A percentile compares a stretch with the other conserved stretches of the same genome.
Evolutionary conservation across 2,888 invertebrate genomes (phyloP).

Genomic region (Marronus borbonicus): DNA sequence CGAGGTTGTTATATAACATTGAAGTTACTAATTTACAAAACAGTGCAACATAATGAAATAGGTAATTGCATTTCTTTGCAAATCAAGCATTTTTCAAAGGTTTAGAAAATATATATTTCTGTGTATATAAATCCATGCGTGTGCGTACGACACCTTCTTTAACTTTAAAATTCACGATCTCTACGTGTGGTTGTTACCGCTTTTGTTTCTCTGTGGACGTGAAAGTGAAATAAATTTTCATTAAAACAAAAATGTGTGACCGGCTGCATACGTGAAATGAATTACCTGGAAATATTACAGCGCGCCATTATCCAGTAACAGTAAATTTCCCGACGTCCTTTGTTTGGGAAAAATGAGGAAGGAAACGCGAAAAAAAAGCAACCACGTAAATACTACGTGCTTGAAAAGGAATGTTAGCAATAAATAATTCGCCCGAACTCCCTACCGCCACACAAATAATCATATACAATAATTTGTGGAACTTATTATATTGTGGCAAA

Average conservation of each 20-base stretch:
- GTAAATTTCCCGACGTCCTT: conserved; percentile 25
- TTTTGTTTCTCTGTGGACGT: conserved; percentile 3
- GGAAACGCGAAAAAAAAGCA: not conserved
- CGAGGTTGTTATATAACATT: too few relatives aligned
- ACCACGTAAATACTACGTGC: conserved; percentile 11
- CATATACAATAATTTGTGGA: too few relatives aligned
- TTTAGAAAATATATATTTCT: too few relatives aligned
- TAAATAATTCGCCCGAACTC: not conserved
- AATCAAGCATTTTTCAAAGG: too few relatives aligned
- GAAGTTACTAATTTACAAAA: too few relatives aligned
- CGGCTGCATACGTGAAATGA: conserved; percentile 30
- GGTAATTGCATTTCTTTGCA: too few relatives aligned
- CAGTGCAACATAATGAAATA: too few relatives aligned
- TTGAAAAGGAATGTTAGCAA: conserved; percentile 4
- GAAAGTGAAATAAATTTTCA: conserved; percentile 33
- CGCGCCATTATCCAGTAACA: conserved; percentile 34
- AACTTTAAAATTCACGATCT: not conserved
- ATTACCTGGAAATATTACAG: conserved; percentile 32
- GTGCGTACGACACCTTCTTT: not conserved
- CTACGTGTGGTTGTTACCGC: not conserved
- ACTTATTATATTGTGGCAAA: too few relatives aligned
- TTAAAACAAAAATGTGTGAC: conserved; percentile 39
- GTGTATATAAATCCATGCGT: too few relatives aligned
- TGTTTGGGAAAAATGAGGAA: conserved; percentile 15
- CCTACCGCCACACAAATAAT: too few relatives aligned